Conservation (phyloP, 2,113 vertebrate genomes). For the Cygnus buccinator region DNA sequence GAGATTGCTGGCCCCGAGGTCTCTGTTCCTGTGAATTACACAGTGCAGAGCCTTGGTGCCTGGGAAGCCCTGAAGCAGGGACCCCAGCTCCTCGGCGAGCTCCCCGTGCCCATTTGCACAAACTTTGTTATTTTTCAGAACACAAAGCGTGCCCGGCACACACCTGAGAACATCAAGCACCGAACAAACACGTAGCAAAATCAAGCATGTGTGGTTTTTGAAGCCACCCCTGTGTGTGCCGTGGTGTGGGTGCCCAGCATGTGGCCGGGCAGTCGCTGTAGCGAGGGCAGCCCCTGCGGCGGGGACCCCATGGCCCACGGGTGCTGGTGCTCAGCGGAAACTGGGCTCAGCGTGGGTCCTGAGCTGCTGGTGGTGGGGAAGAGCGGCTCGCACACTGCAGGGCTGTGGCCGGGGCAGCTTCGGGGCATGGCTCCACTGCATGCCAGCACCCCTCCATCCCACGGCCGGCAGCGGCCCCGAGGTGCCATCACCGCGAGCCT, state of each 20-base stretch:
- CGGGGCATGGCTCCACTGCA: too few species aligned
- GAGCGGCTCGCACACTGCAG: too few species aligned
- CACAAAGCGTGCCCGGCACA: accelerated
- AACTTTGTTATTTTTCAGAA: background rate
- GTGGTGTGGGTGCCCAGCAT: background rate
- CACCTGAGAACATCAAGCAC: background rate
- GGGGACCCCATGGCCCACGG: too few species aligned
- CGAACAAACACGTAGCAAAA: too few species aligned
- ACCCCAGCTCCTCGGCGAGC: too few species aligned
- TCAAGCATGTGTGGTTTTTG: accelerated
- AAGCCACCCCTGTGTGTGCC: too few species aligned
- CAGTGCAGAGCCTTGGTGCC: background rate
- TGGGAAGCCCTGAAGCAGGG: background rate
- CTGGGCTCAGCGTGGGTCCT: too few species aligned
- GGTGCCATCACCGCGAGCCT: background rate
- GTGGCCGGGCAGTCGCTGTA: background rate
- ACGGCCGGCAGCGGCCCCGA: too few species aligned
- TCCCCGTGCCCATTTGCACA: background rate
- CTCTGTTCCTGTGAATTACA: background rate
- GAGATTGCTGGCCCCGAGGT: background rate
- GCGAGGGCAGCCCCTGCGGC: too few species aligned
- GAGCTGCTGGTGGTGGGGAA: too few species aligned
- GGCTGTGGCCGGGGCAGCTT: too few species aligned
- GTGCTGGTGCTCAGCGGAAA: too few species aligned
- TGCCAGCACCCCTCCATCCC: background rate